Conservation (phyloP, 2,797 vertebrate species). For the Staurois parvus region DNA sequence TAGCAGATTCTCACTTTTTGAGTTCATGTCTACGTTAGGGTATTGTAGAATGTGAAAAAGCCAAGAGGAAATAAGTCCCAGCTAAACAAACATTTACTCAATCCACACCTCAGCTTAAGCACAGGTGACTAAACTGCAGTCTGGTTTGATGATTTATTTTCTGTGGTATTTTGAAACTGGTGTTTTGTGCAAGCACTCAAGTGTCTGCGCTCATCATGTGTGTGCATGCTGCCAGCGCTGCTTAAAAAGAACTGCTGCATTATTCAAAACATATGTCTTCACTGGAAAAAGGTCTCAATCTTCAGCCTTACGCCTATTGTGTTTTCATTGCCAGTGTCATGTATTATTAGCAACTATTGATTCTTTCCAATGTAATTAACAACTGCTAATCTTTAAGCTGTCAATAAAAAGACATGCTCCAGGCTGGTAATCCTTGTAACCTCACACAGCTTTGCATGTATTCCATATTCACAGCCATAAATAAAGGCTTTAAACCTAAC, state of each 20-base stretch:
- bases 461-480: too few relatives aligned
- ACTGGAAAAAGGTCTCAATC: too few relatives aligned
- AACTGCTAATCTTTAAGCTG: slow-evolving; percentile 27
- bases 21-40: too few relatives aligned
- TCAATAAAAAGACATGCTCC: slow-evolving; percentile 4
- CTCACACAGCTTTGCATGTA: too few relatives aligned
- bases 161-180: slow-evolving; percentile 14
- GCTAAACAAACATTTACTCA: slow-evolving; percentile 27
- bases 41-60: too few relatives aligned
- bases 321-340: too few relatives aligned
- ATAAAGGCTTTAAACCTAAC: too few relatives aligned
- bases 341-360: too few relatives aligned
- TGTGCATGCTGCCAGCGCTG: neutral
- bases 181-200: neutral
- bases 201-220: neutral
- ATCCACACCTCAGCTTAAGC: neutral
- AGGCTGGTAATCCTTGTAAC: neutral
- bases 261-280: slow-evolving; percentile 16
- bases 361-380: slow-evolving; percentile 16
- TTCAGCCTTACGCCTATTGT: too few relatives aligned
- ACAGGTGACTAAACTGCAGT: slow-evolving; percentile 5
- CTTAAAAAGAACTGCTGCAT: neutral
- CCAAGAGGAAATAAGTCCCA: neutral
- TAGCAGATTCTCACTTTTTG: too few relatives aligned
- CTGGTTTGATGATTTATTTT: neutral